phyloP scores from a whole-genome alignment of 2,797 vertebrate species.

The Hippoglossus hippoglossus region DNA sequence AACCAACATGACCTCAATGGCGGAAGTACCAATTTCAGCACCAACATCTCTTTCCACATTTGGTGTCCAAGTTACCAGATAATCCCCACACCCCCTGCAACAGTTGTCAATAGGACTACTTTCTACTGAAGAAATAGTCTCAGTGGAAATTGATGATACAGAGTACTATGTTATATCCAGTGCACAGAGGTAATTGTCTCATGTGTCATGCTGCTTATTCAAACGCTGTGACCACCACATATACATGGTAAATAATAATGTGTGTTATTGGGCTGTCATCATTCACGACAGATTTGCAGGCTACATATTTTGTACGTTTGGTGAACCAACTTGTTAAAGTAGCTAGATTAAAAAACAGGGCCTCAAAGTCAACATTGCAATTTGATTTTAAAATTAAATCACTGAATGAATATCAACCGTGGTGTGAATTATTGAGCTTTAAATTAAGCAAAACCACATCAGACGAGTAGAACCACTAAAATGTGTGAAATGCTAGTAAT shows the following conservation, averaged over 20 bases:
- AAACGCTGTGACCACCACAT: background rate
- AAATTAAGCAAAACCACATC: background rate
- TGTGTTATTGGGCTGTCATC: background rate
- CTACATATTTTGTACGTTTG: background rate
- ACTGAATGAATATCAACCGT: background rate
- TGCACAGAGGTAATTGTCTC: background rate
- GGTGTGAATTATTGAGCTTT: too few species aligned
- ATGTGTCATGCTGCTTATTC: background rate
- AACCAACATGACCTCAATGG: too few species aligned
- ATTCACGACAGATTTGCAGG: background rate
- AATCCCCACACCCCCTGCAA: constrained; percentile 8
- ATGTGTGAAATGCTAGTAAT: background rate
- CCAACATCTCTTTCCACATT: constrained; percentile 1
- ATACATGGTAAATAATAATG: background rate
- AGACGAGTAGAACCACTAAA: background rate
- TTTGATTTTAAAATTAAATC: background rate
- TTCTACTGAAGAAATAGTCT: background rate
- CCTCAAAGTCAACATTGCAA: constrained; percentile 6
- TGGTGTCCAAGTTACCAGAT: constrained; percentile 14
- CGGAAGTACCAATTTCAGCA: background rate
- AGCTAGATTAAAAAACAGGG: background rate
- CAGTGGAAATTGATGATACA: constrained; percentile 5
- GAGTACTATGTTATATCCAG: background rate
- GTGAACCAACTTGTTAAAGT: background rate
- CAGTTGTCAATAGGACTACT: constrained; percentile 5